Percentiles rank a stretch among this genome's conserved stretches.
These are phyloP conservation scores for Patagioenas fasciata DNA, from an alignment of 2,113 vertebrate species.

Conservation along the genomic window DNA sequence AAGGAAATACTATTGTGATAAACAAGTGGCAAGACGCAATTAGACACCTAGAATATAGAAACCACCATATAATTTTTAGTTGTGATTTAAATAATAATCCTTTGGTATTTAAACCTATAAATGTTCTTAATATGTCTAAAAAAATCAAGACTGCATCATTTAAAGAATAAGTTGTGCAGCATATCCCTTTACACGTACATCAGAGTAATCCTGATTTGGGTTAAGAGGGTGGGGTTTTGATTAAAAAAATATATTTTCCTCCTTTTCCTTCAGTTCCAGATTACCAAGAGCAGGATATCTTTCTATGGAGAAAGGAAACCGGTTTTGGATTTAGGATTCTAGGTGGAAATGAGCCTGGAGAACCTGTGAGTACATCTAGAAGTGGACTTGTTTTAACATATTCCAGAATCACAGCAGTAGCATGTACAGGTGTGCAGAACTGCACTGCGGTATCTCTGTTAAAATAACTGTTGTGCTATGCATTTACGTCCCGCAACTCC, in stretches of 20 bases:
- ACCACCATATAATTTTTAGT: neutral
- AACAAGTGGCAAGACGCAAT: conserved; percentile 6
- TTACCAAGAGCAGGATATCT: conserved; percentile 98
- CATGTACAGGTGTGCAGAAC: neutral
- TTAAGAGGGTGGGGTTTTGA: neutral
- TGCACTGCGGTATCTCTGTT: neutral
- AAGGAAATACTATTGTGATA: neutral
- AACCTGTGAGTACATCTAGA: conserved; percentile 85
- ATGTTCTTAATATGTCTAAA: neutral
- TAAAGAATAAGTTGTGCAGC: neutral
- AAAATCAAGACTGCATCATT: neutral
- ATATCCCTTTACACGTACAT: neutral
- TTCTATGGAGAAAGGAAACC: conserved; percentile 99
- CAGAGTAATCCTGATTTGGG: neutral
- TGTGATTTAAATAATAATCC: neutral
- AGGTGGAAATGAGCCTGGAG: conserved; percentile 98
- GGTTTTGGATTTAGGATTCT: conserved; percentile 99
- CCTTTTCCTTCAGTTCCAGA: conserved; percentile 89
- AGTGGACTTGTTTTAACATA: neutral
- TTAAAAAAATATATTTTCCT: neutral
- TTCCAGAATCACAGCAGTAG: neutral
- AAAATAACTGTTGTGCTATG: neutral
- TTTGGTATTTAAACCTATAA: neutral
- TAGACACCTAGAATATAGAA: neutral
- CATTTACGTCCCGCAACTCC: neutral